These are phyloP conservation scores for Ptilodon capucinus DNA, from an alignment of 2,888 invertebrate species.

Conservation along the genomic window DNA sequence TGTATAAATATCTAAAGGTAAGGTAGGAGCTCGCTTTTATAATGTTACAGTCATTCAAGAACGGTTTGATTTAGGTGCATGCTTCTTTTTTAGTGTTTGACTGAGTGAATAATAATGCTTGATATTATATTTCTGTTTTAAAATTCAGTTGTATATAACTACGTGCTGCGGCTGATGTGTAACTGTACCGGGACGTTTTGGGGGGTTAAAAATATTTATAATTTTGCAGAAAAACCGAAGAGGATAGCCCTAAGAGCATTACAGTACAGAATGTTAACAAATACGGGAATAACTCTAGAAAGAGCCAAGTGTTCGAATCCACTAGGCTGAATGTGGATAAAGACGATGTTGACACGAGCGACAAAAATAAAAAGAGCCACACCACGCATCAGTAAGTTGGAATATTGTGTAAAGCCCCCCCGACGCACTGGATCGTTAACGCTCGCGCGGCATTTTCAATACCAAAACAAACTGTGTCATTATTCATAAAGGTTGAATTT, in stretches of 20 bases:
- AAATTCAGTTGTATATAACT: background rate
- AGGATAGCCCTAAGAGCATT: conserved; percentile 73
- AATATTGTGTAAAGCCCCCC: conserved; percentile 29
- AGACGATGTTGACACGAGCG: conserved; percentile 88
- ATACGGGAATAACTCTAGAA: conserved; percentile 75
- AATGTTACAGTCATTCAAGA: conserved; percentile 3
- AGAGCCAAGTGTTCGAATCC: conserved; percentile 88
- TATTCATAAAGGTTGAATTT: too few species aligned
- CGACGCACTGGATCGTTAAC: too few species aligned
- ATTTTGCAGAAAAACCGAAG: conserved; percentile 78
- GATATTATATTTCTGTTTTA: conserved; percentile 5
- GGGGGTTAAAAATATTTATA: conserved; percentile 34
- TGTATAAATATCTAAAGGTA: too few species aligned
- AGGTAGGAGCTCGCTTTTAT: too few species aligned
- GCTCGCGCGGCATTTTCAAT: too few species aligned
- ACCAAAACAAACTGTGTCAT: too few species aligned
- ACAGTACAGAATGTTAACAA: conserved; percentile 73
- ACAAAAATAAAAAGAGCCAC: conserved; percentile 81
- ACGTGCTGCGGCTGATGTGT: too few species aligned
- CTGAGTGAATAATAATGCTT: conserved; percentile 31
- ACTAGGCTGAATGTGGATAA: conserved; percentile 87
- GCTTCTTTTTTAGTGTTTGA: conserved; percentile 22
- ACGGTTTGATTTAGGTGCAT: conserved; percentile 16
- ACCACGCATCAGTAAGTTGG: conserved; percentile 70
- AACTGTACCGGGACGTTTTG: background rate